Evolutionary conservation across 2,797 vertebrate species (phyloP), one percentile per base, ranked within the genome.

Genomic region (Coreius guichenoti): DNA sequence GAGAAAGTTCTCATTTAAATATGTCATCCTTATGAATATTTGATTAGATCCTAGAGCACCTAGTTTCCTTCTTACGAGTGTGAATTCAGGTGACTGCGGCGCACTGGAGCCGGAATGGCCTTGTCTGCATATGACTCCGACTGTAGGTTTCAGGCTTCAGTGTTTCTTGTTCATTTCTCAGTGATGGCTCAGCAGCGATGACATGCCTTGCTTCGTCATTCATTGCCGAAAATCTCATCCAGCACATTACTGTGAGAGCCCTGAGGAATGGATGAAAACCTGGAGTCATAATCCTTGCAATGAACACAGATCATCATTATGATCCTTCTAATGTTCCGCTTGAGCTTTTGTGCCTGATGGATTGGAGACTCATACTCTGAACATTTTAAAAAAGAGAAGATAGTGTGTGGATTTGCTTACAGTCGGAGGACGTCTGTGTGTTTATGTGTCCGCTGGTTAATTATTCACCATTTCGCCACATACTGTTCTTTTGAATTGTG

Each of bases 11-110:
- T 78, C 33, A 43, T 86, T 79, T 70, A 74, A 77, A 88, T 72
- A 73, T 87, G 78, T 84, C 81, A 45, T 58, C 51, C 31, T 80
- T 79, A 88, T 90, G 86, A 88, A 90, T 90, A 90, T 88, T 88
- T 88, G 69, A 87, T 56, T 56, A 58, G 43, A 73, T 87, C 63
- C 79, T 65, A 84, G 83, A 83, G 77, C 69, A 54, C 43, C 61
- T 79, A 67, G 63, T 49, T 81, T 86, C 77, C 56, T 65, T 80
- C 58, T 39, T 12, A 72, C 16, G 39, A 45, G 84, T 45, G 39
- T 51, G 74, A 80, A 86, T 85, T 76, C 51, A 26, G 43, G 29
- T n/a, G 68, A 87, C 51, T 36, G 74, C 23, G 51, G 45, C 58
- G n/a, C 26, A 31, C 43, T 17, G n/a, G 86, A 84, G 67, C 74